Evolutionary conservation across 2,888 invertebrate genomes (phyloP), one percentile per base, ranked within the genome.

Genomic region (Platynereis dumerilii): DNA sequence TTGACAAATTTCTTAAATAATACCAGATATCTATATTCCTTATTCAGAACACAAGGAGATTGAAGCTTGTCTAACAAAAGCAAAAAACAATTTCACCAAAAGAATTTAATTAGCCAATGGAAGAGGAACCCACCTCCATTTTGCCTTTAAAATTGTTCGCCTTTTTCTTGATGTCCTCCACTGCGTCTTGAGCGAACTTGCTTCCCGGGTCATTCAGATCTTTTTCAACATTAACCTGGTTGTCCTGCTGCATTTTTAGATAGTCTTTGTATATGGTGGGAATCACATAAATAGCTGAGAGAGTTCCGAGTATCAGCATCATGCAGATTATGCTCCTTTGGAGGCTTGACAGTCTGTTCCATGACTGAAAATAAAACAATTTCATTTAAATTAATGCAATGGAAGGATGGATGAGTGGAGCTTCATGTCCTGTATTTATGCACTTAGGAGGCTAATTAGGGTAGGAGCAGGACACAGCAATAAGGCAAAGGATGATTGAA

Each of bases 271-370:
- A 72, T 20, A 77, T 69, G 15, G 71, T 67, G 0, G 78, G 78
- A 20, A 77, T 57, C 29, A 79, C 67, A 62, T 79, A 81, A 39
- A 78, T 59, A 5, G 71, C 74, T 54, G 74, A 76, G 26, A 80
- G 45, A 2, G 72, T 68, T 3, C 73, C 69, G 24, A 79, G 64
- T 17, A 80, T 63, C 12, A 79, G 22, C 28, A 79, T 57, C 17
- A 80, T 64, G 27, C 76, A 67, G 22, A 79, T 70, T 20, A 80
- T 65, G 55, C 77, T 78, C 24, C 80, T 73, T 72, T 82, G 81
- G 10, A 81, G 73, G 29, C 81, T 78, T 3, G 82, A 82, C 44
- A 81, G 67, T 29, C 80, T 70, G 58, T 78, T 75, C 82, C 82
- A 82, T 53, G 73, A 68, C 82, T 82, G 71, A 26, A 75, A 75